Percentiles rank a stretch among this genome's conserved stretches.
phyloP scores from a whole-genome alignment of 2,888 invertebrate genomes.

The Xylocampa areola region DNA sequence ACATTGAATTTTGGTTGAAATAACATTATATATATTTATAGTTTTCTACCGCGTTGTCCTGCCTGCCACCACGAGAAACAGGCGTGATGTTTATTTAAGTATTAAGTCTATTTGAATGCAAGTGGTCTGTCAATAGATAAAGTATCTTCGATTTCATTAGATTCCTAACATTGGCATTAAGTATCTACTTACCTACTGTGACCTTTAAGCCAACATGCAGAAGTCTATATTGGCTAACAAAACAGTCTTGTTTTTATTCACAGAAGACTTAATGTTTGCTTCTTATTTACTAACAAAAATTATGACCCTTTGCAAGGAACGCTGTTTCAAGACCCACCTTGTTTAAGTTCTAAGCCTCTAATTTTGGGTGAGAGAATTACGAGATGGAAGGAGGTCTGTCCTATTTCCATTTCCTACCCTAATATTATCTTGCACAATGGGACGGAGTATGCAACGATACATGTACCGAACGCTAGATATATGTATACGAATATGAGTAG shows the following conservation, averaged over 20 bases:
- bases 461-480: no score
- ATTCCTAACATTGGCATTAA: no score
- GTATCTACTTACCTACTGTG: no score
- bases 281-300: constrained; percentile 52
- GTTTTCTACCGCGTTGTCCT: no score
- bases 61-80: no score
- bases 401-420: constrained; percentile 22
- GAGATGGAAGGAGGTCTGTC: constrained; percentile 22
- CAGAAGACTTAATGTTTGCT: constrained; percentile 15
- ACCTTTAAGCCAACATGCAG: no score
- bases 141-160: no score
- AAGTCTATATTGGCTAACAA: background rate
- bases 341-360: constrained; percentile 47
- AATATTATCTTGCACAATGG: constrained; percentile 19
- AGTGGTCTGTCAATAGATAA: no score
- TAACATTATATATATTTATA: background rate
- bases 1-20: no score
- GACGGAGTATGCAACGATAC: constrained; percentile 7
- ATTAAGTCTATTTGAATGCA: no score
- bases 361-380: constrained; percentile 37
- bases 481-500: no score
- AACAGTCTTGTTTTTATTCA: constrained; percentile 4
- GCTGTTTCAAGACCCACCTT: constrained; percentile 38
- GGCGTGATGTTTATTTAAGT: no score
- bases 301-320: constrained; percentile 56